Base-by-base conservation (phyloP, 2,888 invertebrate genomes). In the Caenorhabditis parvicauda region DNA sequence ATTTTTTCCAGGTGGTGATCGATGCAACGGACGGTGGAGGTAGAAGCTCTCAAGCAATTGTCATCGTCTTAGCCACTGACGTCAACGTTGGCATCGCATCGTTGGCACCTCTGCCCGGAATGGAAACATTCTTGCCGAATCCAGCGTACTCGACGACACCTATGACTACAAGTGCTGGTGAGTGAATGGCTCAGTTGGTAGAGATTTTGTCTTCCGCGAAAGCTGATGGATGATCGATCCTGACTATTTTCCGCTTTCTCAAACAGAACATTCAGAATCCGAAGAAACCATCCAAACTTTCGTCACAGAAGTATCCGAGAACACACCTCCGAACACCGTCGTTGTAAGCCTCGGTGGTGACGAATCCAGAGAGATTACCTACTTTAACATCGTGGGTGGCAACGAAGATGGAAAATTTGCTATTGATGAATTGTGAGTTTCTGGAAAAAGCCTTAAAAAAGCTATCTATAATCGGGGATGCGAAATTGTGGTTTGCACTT, bases 381-480 rank as follows among this genome's bases (percentile, higher is more conserved):
- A 72, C 46, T 80, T 74, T 59, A 64, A 57, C 27, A 74, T 79
- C 35, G 72, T 68, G 9, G 75, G 75, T 1, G 79, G 78, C 12
- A 80, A 80, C 52, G 76, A 75, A 19, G 77, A 76, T 25, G 72
- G 72, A 22, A 74, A 70, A 50, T 80, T 80, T 57, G 59, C 56
- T 6, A 75, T 80, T 48, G 68, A 77, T 58, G 57, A 70, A 22
- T 66, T 61, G 72, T 75, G 35, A 58, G 71, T 49, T 46, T 7
- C 7, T n/a, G n/a, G n/a, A n/a, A n/a, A n/a, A n/a, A n/a, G n/a
- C n/a, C n/a, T n/a, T n/a, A n/a, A n/a, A n/a, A n/a, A n/a, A n/a
- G n/a, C 25, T 41, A 22, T 5, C 17, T 21, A 12, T 12, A 35
- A 12, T 12, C 35, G 12, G 12, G 35, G 35, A 35, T 12, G 35